A percentile compares a stretch with the other conserved stretches of the same genome.
These are phyloP conservation scores for Nothocercus nigrocapillus DNA, from an alignment of 2,113 vertebrate genomes.

Conservation along the genomic window DNA sequence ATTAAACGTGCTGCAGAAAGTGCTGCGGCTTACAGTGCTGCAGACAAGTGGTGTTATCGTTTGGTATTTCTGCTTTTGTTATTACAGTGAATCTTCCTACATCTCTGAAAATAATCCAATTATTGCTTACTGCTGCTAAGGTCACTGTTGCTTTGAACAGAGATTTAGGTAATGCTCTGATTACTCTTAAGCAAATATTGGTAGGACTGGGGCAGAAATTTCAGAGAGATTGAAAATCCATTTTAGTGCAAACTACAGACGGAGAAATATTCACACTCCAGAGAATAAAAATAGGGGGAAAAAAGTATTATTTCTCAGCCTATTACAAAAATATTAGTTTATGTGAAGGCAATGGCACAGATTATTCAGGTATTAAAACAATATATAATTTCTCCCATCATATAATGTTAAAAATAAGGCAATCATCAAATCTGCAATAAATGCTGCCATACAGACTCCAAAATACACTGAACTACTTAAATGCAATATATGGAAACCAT, in stretches of 20 bases:
- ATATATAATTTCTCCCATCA: slow-evolving; percentile 28
- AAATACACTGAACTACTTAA: slow-evolving; percentile 54
- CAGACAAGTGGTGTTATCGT: slow-evolving; percentile 56
- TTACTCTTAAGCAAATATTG: slow-evolving; percentile 67
- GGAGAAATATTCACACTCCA: slow-evolving; percentile 40
- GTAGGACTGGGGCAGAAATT: slow-evolving; percentile 37
- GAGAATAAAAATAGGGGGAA: slow-evolving; percentile 20
- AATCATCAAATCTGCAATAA: slow-evolving; percentile 44
- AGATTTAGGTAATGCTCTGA: slow-evolving; percentile 62
- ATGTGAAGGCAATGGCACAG: slow-evolving; percentile 35
- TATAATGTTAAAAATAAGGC: slow-evolving; percentile 30
- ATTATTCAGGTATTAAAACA: slow-evolving; percentile 56
- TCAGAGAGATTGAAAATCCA: slow-evolving; percentile 51
- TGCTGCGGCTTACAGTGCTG: not conserved
- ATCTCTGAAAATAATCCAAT: slow-evolving; percentile 70
- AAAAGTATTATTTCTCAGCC: not conserved
- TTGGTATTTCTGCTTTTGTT: slow-evolving; percentile 61
- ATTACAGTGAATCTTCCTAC: slow-evolving; percentile 57
- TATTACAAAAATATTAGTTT: slow-evolving; percentile 53
- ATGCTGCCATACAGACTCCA: slow-evolving; percentile 8
- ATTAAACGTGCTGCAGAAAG: slow-evolving; percentile 3
- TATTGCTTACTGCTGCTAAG: slow-evolving; percentile 56
- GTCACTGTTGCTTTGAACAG: slow-evolving; percentile 61
- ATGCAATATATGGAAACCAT: slow-evolving; percentile 49
- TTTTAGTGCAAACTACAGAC: slow-evolving; percentile 49